Conservation (phyloP, 23 tunicate species). For the Styela plicata region DNA sequence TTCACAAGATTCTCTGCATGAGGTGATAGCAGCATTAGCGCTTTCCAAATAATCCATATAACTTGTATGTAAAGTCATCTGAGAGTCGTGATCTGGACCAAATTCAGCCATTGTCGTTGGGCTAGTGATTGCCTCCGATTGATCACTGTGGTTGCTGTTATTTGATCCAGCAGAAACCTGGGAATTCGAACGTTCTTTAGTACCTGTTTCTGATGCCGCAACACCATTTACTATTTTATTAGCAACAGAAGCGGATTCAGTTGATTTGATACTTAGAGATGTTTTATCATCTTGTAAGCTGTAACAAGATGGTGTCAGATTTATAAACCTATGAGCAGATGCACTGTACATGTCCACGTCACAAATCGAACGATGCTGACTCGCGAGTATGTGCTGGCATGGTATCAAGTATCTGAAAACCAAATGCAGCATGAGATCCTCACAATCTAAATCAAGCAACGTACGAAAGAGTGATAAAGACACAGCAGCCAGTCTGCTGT, state of each 20-base stretch:
- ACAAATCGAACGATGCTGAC: slow-evolving; percentile 78
- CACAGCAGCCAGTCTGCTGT: slow-evolving; percentile 78
- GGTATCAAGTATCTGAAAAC: slow-evolving; percentile 93
- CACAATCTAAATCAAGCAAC: slow-evolving; percentile 83
- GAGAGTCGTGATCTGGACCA: slow-evolving; percentile 82
- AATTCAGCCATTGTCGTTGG: slow-evolving; percentile 89
- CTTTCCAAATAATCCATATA: slow-evolving; percentile 96
- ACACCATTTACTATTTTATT: neutral
- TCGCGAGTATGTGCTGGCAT: slow-evolving; percentile 83
- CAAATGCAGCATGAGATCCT: slow-evolving; percentile 89
- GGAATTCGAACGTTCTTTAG: slow-evolving; percentile 21
- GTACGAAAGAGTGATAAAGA: slow-evolving; percentile 85
- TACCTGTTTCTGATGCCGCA: neutral
- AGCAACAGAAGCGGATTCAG: neutral
- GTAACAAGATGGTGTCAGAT: slow-evolving; percentile 35
- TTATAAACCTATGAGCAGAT: slow-evolving; percentile 80
- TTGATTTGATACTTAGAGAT: neutral
- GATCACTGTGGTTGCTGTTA: slow-evolving; percentile 1
- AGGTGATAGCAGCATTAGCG: slow-evolving; percentile 52
- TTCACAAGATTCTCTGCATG: slow-evolving; percentile 68
- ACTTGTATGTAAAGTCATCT: slow-evolving; percentile 61
- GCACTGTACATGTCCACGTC: slow-evolving; percentile 84
- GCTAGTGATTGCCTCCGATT: slow-evolving; percentile 45
- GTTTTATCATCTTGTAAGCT: neutral
- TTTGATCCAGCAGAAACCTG: slow-evolving; percentile 23